Evolutionary conservation across 2,888 invertebrate species (phyloP).

Genomic region (Marronus borbonicus): DNA sequence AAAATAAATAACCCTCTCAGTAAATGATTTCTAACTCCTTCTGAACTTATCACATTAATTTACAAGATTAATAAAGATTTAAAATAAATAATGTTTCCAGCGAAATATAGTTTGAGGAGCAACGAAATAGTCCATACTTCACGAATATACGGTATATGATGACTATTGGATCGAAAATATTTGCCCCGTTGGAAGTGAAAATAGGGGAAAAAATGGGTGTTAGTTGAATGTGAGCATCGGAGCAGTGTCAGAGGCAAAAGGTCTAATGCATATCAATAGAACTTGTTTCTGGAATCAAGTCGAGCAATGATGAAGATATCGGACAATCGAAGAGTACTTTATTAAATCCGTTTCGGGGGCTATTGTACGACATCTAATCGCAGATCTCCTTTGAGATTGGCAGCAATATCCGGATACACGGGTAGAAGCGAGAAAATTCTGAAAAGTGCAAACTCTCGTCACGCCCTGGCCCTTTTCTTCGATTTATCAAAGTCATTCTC

Average conservation of each 20-base stretch:
- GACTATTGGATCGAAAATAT: slow-evolving; percentile 8
- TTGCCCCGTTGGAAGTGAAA: slow-evolving; percentile 35
- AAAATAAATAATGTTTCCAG: too few relatives aligned
- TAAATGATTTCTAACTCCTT: too few relatives aligned
- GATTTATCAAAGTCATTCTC: slow-evolving; percentile 15
- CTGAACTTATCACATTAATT: too few relatives aligned
- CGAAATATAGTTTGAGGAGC: too few relatives aligned
- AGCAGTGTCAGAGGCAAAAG: slow-evolving; percentile 60
- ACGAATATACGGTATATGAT: too few relatives aligned
- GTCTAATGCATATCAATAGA: slow-evolving; percentile 69
- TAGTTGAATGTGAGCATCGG: slow-evolving; percentile 60
- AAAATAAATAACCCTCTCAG: too few relatives aligned
- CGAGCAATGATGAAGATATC: slow-evolving; percentile 66
- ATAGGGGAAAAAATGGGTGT: slow-evolving; percentile 46
- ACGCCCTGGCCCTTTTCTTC: not conserved
- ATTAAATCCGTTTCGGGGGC: slow-evolving; percentile 69
- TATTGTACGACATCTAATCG: slow-evolving; percentile 70
- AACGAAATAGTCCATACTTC: too few relatives aligned
- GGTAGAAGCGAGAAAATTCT: slow-evolving; percentile 57
- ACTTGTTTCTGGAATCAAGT: slow-evolving; percentile 60
- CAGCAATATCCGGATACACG: slow-evolving; percentile 71
- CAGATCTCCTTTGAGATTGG: slow-evolving; percentile 67
- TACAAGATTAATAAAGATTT: too few relatives aligned
- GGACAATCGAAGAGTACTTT: slow-evolving; percentile 69
- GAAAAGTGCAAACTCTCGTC: slow-evolving; percentile 21